These are phyloP conservation scores for Drosophila rellima DNA, from an alignment of 2,888 invertebrate genomes.

Conservation along the genomic window DNA sequence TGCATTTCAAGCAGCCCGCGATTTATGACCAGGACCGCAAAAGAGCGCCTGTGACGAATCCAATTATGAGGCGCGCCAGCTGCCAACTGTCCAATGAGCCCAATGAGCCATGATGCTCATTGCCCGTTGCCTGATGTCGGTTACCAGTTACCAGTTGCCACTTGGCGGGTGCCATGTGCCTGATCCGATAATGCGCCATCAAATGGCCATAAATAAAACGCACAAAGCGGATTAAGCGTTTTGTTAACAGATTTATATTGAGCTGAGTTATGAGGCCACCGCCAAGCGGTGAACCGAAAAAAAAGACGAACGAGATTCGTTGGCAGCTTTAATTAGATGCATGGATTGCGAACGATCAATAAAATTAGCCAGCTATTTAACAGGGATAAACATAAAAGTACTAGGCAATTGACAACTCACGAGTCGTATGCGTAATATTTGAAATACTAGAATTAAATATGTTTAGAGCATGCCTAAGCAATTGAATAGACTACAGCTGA, in stretches of 20 bases:
- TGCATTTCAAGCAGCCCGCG: conserved; percentile 80
- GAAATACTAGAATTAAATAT: not conserved
- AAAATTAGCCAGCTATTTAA: conserved; percentile 34
- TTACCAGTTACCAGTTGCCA: conserved; percentile 20
- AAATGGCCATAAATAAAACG: conserved; percentile 78
- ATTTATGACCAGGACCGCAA: conserved; percentile 70
- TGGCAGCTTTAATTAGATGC: conserved; percentile 55
- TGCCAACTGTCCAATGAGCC: conserved; percentile 68
- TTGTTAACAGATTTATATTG: conserved; percentile 80
- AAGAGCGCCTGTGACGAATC: conserved; percentile 76
- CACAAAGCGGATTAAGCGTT: conserved; percentile 79
- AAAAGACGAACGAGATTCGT: conserved; percentile 19
- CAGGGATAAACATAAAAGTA: conserved; percentile 9
- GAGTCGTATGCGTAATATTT: conserved; percentile 13
- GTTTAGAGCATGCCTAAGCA: not conserved
- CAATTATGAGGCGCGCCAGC: conserved; percentile 80
- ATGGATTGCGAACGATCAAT: conserved; percentile 41
- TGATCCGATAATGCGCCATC: conserved; percentile 78
- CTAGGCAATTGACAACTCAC: not conserved
- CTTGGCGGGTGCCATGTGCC: conserved; percentile 66
- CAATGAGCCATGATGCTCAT: conserved; percentile 48
- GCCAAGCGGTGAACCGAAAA: conserved; percentile 19
- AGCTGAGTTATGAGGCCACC: conserved; percentile 71
- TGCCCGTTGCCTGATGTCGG: not conserved
- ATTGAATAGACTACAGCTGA: not conserved